Evolutionary conservation across 2,888 invertebrate genomes (phyloP), one percentile per base, ranked within the genome.

Genomic region (Notodonta ziczac): DNA sequence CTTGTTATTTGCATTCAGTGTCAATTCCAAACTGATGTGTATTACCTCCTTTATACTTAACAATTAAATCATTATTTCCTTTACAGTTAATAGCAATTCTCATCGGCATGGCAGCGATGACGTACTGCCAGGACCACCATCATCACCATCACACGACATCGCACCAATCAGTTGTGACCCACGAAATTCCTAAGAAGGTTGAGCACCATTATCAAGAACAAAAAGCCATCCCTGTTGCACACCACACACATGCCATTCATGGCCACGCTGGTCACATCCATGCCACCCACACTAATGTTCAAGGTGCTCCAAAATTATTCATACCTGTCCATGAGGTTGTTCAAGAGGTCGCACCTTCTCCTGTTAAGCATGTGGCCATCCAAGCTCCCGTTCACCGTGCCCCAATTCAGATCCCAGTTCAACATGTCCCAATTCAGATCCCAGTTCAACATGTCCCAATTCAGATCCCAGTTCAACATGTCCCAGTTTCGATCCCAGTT

Each of bases 141-240:
- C 74, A 82, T 4, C 74, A 82, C n/a, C 68, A 75, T 6, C 80
- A 78, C 52, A 74, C 77, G 0, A 13, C 62, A 5, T 57, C 72
- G 9, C 70, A 81, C 10, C 80, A 85, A 42, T 81, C 84, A 0
- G 68, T 85, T 0, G 76, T 86, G 48, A 75, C 81, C 53, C 87
- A 88, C 51, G 85, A 84, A 63, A 69, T 66, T 40, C 85, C 88
- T 14, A 77, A 81, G 63, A 78, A 78, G 56, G 63, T 77, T 9
- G 76, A 83, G 52, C 60, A 67, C 24, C 56, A 71, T 24, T 58
- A 73, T 14, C 32, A 61, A 7, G 55, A 56, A 40, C 12, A 62
- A 7, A 58, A 54, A 48, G 54, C 51, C 12, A 56, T 10, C 13
- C 68, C 65, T 10, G 51, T 65, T 2, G 62, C 56, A n/a, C 51